These are phyloP conservation scores for Blastomussa wellsi DNA, from an alignment of 92 coral and sea anemone species.

Conservation along the genomic window DNA sequence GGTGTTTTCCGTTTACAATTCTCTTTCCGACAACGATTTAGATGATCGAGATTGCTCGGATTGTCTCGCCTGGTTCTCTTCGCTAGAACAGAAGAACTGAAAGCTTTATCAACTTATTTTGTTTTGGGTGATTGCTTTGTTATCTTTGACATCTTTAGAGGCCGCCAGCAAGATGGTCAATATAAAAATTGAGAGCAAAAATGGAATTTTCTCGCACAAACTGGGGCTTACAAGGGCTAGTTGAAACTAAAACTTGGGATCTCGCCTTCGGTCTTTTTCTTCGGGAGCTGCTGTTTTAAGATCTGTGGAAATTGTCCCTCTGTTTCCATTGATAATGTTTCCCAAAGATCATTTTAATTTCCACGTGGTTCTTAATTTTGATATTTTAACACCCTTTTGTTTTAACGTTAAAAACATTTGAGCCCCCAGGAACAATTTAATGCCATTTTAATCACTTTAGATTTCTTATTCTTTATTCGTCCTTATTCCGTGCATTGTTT, in stretches of 20 bases:
- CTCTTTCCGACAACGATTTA: too few relatives aligned
- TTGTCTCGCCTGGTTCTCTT: neutral
- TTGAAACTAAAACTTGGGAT: too few relatives aligned
- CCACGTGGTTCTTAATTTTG: neutral
- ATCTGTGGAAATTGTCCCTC: neutral
- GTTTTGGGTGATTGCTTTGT: too few relatives aligned
- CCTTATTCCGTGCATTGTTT: neutral
- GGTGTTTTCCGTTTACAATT: too few relatives aligned
- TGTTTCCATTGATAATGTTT: neutral
- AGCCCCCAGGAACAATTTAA: conserved; percentile 2
- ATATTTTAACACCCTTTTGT: neutral
- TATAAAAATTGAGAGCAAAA: too few relatives aligned
- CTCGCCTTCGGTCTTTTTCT: neutral
- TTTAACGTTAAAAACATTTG: neutral
- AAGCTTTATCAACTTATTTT: neutral
- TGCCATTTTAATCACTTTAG: neutral
- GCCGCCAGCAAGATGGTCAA: too few relatives aligned
- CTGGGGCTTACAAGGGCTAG: too few relatives aligned
- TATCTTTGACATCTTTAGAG: too few relatives aligned
- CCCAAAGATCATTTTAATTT: neutral
- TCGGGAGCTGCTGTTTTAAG: neutral
- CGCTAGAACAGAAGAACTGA: neutral
- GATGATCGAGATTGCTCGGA: neutral
- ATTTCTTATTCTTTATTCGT: neutral
- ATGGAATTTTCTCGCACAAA: too few relatives aligned